These are phyloP conservation scores for Kryptolebias ocellatus DNA, from an alignment of 2,797 vertebrate species.

Conservation along the genomic window DNA sequence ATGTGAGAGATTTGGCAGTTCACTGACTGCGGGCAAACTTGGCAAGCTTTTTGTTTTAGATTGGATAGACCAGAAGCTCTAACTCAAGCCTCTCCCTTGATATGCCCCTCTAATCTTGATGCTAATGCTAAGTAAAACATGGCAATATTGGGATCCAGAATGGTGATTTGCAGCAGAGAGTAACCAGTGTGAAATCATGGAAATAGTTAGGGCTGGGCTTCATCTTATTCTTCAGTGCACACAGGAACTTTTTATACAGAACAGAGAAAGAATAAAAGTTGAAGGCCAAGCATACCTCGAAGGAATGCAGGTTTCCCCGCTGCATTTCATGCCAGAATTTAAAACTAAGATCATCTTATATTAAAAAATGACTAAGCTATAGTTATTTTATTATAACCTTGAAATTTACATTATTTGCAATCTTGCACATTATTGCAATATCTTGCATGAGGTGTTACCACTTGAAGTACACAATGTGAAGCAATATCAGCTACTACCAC, in stretches of 20 bases:
- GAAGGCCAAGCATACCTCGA: too few relatives aligned
- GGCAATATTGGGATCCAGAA: constrained; percentile 46
- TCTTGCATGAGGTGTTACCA: too few relatives aligned
- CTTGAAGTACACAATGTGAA: too few relatives aligned
- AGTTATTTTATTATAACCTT: too few relatives aligned
- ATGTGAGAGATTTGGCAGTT: constrained; percentile 66
- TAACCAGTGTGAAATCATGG: constrained; percentile 42
- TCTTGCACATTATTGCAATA: too few relatives aligned
- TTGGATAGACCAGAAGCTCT: constrained; percentile 44
- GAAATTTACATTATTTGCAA: too few relatives aligned
- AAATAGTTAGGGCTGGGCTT: constrained; percentile 52
- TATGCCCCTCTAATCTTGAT: constrained; percentile 52
- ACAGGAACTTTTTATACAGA: constrained; percentile 35
- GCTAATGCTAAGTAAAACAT: constrained; percentile 57
- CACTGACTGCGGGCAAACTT: constrained; percentile 66
- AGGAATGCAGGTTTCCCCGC: too few relatives aligned
- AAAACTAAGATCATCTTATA: too few relatives aligned
- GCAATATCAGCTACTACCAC: too few relatives aligned
- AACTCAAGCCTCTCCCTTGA: constrained; percentile 38
- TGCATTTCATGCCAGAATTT: too few relatives aligned
- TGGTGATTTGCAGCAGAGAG: constrained; percentile 33
- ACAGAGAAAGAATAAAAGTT: neutral
- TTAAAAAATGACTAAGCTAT: constrained; percentile 1
- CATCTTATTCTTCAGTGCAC: constrained; percentile 41
- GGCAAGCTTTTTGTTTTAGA: constrained; percentile 62